These are phyloP conservation scores for Hemistola chrysoprasaria DNA, from an alignment of 2,888 invertebrate species.

Conservation along the genomic window DNA sequence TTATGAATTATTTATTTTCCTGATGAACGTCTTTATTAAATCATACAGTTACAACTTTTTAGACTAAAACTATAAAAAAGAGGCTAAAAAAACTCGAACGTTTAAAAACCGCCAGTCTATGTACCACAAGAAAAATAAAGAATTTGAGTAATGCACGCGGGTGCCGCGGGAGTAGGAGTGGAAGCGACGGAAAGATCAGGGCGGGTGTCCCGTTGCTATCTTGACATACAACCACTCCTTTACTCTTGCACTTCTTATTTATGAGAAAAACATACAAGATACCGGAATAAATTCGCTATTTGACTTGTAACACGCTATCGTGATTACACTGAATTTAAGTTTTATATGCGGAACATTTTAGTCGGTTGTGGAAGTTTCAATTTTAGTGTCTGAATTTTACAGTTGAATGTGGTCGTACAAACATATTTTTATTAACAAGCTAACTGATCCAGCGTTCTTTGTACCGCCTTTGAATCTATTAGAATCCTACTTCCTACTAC, in stretches of 20 bases:
- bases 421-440: too few relatives aligned
- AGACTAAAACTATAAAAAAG: slow-evolving; percentile 6
- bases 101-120: slow-evolving; percentile 38
- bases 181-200: slow-evolving; percentile 60
- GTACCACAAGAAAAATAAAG: slow-evolving; percentile 56
- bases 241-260: slow-evolving; percentile 62
- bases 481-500: too few relatives aligned
- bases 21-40: too few relatives aligned
- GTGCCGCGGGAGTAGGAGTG: slow-evolving; percentile 46
- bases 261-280: slow-evolving; percentile 56
- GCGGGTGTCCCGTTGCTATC: slow-evolving; percentile 64
- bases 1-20: too few relatives aligned
- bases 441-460: too few relatives aligned
- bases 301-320: slow-evolving; percentile 31
- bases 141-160: slow-evolving; percentile 59
- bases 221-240: slow-evolving; percentile 65
- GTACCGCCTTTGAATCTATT: too few relatives aligned
- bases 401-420: too few relatives aligned
- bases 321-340: slow-evolving; percentile 9
- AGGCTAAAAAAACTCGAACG: too few relatives aligned
- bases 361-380: slow-evolving; percentile 3
- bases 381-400: neutral
- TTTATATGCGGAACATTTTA: neutral
- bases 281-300: slow-evolving; percentile 52
- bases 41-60: slow-evolving; percentile 10